Evolutionary conservation across 2,113 vertebrate genomes (phyloP).

Genomic region (Lucifuga dentata): DNA sequence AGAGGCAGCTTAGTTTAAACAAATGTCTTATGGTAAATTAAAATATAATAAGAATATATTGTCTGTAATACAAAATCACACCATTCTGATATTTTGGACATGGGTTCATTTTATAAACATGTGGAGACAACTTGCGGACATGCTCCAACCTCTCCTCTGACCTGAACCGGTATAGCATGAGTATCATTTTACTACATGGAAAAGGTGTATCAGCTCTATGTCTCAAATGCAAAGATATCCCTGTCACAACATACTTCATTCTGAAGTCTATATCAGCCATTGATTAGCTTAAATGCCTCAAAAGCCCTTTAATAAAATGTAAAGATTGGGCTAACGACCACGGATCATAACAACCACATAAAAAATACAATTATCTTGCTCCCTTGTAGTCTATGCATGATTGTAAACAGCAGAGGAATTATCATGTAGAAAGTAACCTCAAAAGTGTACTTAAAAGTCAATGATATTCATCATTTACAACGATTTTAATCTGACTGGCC

Average conservation of each 20-base stretch:
- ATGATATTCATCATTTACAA: not conserved
- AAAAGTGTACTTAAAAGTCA: no score
- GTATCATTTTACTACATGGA: slow-evolving; percentile 45
- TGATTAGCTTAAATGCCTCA: not conserved
- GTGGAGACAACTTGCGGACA: not conserved
- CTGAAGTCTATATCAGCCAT: not conserved
- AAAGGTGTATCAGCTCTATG: slow-evolving; percentile 12
- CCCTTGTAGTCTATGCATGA: no score
- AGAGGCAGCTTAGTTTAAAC: slow-evolving; percentile 37
- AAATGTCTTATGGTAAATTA: slow-evolving; percentile 47
- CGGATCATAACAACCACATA: not conserved
- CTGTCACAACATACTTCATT: not conserved
- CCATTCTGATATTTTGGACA: slow-evolving; percentile 1
- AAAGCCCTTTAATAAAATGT: not conserved
- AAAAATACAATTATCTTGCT: not conserved
- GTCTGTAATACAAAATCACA: slow-evolving; percentile 21
- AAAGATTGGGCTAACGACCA: not conserved
- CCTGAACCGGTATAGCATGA: not conserved
- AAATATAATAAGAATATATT: slow-evolving; percentile 22
- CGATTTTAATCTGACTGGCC: not conserved
- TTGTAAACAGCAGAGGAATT: not conserved
- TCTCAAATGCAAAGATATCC: not conserved
- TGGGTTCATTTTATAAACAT: not conserved
- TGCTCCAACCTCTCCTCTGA: slow-evolving; percentile 40
- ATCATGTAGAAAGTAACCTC: no score